Evolutionary conservation across 2,888 invertebrate genomes (phyloP).

Genomic region (Leistus spinibarbis): DNA sequence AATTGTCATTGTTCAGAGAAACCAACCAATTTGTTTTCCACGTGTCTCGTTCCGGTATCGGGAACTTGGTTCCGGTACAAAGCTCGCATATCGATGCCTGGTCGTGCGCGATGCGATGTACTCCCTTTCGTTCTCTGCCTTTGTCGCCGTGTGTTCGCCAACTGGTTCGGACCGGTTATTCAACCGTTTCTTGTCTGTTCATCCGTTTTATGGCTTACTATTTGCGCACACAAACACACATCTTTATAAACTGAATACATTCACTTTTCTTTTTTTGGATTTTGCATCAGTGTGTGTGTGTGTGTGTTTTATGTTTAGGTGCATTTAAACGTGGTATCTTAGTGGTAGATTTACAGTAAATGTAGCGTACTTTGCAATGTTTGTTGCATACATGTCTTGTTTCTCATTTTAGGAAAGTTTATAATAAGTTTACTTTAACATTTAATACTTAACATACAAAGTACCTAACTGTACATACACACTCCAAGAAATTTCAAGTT

Average conservation of each 20-base stretch:
- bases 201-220: constrained; percentile 8
- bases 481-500: neutral
- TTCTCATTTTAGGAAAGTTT: neutral
- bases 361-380: neutral
- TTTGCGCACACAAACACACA: constrained; percentile 17
- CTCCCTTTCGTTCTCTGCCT: no score
- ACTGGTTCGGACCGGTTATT: constrained; percentile 5
- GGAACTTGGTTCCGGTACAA: constrained; percentile 18
- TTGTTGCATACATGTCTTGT: neutral
- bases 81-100: constrained; percentile 25
- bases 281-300: neutral
- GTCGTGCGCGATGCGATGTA: constrained; percentile 22
- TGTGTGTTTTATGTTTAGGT: neutral
- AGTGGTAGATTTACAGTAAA: constrained; percentile 17
- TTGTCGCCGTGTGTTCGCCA: neutral
- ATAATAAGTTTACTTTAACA: neutral
- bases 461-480: neutral
- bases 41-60: constrained; percentile 36
- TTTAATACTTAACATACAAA: neutral
- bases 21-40: constrained; percentile 35
- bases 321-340: constrained; percentile 1
- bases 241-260: neutral
- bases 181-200: constrained; percentile 16
- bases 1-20: constrained; percentile 35
- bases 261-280: neutral